Conservation (phyloP, 2,113 vertebrate species). For the Ceyx melanurus region DNA sequence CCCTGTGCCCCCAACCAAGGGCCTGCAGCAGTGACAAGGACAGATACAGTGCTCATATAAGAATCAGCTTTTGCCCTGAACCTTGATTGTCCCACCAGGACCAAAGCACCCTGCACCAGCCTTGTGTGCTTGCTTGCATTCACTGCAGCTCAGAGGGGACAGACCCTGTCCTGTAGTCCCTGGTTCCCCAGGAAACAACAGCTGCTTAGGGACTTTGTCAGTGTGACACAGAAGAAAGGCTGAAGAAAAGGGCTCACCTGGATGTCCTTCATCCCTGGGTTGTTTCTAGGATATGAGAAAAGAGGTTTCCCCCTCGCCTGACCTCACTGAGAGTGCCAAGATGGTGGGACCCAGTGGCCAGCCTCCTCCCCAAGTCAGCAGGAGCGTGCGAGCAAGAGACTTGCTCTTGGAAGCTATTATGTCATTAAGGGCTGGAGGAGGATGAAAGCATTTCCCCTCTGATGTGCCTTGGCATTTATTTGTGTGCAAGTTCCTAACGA, state of each 20-base stretch:
- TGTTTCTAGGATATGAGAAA: background rate
- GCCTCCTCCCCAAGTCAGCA: background rate
- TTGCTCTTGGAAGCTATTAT: background rate
- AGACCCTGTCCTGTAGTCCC: background rate
- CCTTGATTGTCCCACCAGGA: background rate
- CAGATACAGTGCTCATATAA: background rate
- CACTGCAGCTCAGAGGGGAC: background rate
- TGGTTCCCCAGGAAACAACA: accelerated
- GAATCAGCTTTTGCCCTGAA: background rate
- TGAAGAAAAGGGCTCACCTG: background rate
- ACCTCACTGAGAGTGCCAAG: accelerated
- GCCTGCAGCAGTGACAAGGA: background rate
- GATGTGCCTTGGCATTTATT: background rate
- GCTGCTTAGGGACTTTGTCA: background rate
- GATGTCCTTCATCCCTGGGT: background rate
- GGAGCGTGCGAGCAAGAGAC: background rate
- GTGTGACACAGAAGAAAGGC: background rate
- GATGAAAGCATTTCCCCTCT: background rate
- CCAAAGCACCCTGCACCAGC: background rate
- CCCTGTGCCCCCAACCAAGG: accelerated
- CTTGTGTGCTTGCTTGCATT: accelerated
- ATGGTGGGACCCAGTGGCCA: accelerated
- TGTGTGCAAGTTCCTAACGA: background rate
- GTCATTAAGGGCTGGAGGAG: conserved; percentile 20
- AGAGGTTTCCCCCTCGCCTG: background rate